Evolutionary conservation across 1,140 invertebrate genomes (phyloP).

Genomic region (Drepana arcuata): DNA sequence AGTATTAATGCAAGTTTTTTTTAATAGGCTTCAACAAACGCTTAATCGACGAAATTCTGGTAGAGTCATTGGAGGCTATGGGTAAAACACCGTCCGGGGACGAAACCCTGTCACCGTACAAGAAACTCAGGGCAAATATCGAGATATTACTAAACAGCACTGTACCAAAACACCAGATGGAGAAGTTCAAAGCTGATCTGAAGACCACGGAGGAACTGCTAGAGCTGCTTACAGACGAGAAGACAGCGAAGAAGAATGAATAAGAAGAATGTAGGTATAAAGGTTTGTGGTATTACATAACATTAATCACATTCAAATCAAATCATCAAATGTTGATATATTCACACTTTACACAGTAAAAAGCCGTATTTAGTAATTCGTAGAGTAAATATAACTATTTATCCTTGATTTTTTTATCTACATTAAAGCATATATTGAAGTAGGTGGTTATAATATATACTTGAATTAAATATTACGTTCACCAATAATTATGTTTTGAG

Average conservation of each 20-base stretch:
- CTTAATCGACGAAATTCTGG: slow-evolving; percentile 86
- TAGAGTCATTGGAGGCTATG: slow-evolving; percentile 82
- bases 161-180: slow-evolving; percentile 83
- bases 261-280: too few relatives aligned
- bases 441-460: too few relatives aligned
- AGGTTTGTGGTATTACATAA: too few relatives aligned
- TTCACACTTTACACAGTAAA: neutral
- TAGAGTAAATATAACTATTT: too few relatives aligned
- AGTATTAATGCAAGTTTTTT: slow-evolving; percentile 11
- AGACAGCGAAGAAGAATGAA: slow-evolving; percentile 21
- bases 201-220: slow-evolving; percentile 84
- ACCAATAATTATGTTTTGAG: too few relatives aligned
- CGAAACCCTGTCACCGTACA: slow-evolving; percentile 69
- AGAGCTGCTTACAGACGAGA: slow-evolving; percentile 77
- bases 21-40: slow-evolving; percentile 78
- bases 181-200: slow-evolving; percentile 80
- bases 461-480: too few relatives aligned
- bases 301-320: neutral
- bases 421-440: too few relatives aligned
- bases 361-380: too few relatives aligned
- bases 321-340: too few relatives aligned
- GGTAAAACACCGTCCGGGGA: slow-evolving; percentile 77
- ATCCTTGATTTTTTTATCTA: too few relatives aligned
- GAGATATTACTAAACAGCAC: slow-evolving; percentile 86
- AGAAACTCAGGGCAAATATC: slow-evolving; percentile 79